Base-by-base conservation (phyloP, 2,888 invertebrate genomes). In the Ommatoiulus sabulosus region DNA sequence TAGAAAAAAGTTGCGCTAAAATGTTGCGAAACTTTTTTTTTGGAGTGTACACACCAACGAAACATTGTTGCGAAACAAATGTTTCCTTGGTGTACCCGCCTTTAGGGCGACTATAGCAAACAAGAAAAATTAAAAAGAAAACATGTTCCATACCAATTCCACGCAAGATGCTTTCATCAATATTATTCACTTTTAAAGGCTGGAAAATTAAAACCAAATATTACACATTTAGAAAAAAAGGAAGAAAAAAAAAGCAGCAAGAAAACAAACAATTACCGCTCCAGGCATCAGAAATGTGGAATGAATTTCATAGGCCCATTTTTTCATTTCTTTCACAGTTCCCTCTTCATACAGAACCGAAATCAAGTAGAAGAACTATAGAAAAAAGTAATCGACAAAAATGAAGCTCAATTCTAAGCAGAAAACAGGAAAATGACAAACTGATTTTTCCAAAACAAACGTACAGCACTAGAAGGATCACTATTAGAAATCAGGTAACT, bases 251-350 rank as follows among this genome's bases (percentile, higher is more conserved):
- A 10, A 52, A 46, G 46, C 46, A 3, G 48, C 48, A 87, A 44
- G 46, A 48, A 87, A 43, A 84, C 35, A 12, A 57, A 89, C 91
- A 94, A 95, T 94, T 92, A 96, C 96, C 91, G 97, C 97, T 91
- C 96, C 95, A 90, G 97, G 98, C 92, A 97, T 96, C 89, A 98
- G 94, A 94, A 99, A 99, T 91, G 97, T 97, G 90, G 98, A 98
- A 93, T 98, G 98, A 92, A 99, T 98, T 94, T 99, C 99, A 94
- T 99, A 99, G 4, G 99, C 99, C 99, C 99, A 99, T 92, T 98
- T 97, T 89, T 97, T 95, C 95, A 99, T 96, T 92, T 99, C 98
- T 93, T 97, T 96, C 88, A 95, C 94, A 91, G 95, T 95, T 87
- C 97, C 97, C 91, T 96, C 95, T 92, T 97, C 97, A 93, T 97